Conservation (phyloP, 1,140 invertebrate genomes). For the Paralvinella palmiformis region DNA sequence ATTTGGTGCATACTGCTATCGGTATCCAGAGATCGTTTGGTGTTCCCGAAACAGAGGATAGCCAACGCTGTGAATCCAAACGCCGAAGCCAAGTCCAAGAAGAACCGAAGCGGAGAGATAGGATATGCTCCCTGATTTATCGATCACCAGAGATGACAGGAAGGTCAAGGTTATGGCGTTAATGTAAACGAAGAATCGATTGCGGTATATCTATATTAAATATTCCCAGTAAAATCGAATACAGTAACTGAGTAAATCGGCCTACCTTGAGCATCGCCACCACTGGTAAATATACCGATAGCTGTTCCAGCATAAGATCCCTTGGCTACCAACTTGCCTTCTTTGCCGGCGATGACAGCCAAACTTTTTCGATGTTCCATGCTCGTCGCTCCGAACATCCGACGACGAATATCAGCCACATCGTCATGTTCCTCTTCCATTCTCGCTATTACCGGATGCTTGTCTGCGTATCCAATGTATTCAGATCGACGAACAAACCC, state of each 20-base stretch:
- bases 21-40: no score
- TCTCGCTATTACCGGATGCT: no score
- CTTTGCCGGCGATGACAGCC: constrained; percentile 29
- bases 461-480: no score
- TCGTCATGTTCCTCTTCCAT: no score
- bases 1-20: no score
- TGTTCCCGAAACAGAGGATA: no score
- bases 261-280: constrained; percentile 81
- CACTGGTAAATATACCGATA: constrained; percentile 87
- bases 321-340: constrained; percentile 35
- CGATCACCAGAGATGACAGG: background rate
- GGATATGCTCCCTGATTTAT: background rate
- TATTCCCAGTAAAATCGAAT: background rate
- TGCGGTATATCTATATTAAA: background rate
- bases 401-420: no score
- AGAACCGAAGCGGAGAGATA: background rate
- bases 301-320: constrained; percentile 58
- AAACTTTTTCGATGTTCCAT: background rate
- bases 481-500: no score
- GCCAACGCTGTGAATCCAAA: no score
- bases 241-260: background rate
- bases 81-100: no score
- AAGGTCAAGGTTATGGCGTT: background rate
- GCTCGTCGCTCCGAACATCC: no score
- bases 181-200: background rate